Conservation (phyloP, 2,888 invertebrate genomes). For the Rhagonycha lutea region DNA sequence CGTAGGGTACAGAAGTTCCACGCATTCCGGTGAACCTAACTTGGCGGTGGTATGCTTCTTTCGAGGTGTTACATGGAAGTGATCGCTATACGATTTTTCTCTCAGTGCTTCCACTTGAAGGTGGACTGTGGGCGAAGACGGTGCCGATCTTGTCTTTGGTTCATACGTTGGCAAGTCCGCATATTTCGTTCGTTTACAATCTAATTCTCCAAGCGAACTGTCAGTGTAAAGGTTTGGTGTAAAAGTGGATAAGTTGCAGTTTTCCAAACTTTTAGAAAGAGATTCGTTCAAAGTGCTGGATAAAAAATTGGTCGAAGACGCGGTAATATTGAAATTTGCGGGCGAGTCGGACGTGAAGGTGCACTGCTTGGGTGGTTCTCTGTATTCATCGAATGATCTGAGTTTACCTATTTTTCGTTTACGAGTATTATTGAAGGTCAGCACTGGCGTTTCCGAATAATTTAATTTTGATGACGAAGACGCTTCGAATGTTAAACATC, state of each 20-base stretch:
- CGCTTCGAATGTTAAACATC: conserved; percentile 19
- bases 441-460: conserved; percentile 26
- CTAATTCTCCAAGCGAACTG: conserved; percentile 7
- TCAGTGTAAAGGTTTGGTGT: conserved; percentile 31
- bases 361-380: neutral
- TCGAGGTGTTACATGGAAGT: conserved; percentile 13
- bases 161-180: conserved; percentile 12
- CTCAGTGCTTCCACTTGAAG: conserved; percentile 1
- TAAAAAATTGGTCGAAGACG: conserved; percentile 33
- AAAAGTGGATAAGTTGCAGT: conserved; percentile 35
- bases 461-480: conserved; percentile 8
- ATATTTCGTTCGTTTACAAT: conserved; percentile 6
- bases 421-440: conserved; percentile 29
- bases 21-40: conserved; percentile 40
- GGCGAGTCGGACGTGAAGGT: conserved; percentile 6
- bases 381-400: neutral
- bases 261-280: conserved; percentile 43
- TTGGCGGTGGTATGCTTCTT: conserved; percentile 18
- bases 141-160: conserved; percentile 24
- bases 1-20: conserved; percentile 47
- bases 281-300: conserved; percentile 49
- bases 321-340: conserved; percentile 5
- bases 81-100: conserved; percentile 15
- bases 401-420: conserved; percentile 38
- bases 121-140: conserved; percentile 21